Evolutionary conservation across 2,797 vertebrate species (phyloP), one percentile per base, ranked within the genome.

Genomic region (Anabas testudineus): DNA sequence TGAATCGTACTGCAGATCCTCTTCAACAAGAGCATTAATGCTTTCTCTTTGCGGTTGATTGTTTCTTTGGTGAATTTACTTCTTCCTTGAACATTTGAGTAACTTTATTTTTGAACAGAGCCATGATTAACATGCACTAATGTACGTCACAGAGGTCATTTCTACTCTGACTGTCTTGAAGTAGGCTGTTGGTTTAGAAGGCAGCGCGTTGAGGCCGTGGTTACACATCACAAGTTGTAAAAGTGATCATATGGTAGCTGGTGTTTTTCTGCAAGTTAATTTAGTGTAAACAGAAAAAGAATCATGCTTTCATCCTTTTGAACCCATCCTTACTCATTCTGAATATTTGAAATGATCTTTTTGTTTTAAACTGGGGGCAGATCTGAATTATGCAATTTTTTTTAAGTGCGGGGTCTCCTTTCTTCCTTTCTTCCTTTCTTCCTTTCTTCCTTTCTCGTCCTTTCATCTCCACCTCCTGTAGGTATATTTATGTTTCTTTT

Each of bases 401-500:
- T 77, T 76, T 24, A 62, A 54, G 45, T 54, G 32, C 81, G 65
- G 55, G 61, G 54, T 82, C 70, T 79, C n/a, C n/a, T n/a, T n/a
- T n/a, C n/a, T n/a, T n/a, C n/a, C n/a, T n/a, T n/a, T n/a, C n/a
- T n/a, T n/a, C n/a, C n/a, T n/a, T n/a, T n/a, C n/a, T n/a, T n/a
- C n/a, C n/a, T n/a, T n/a, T n/a, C n/a, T n/a, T n/a, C n/a, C n/a
- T n/a, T n/a, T n/a, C n/a, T n/a, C n/a, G n/a, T 67, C 67, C 54
- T 67, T 64, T 80, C 55, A 47, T 77, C 21, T 78, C 39, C 73
- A 70, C 75, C 76, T 70, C 69, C 62, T 82, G 71, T 82, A 74
- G 71, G 74, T 74, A 74, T 87, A 85, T 91, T 86, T 91, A 78
- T 87, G 81, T 86, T 83, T 78, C 49, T 85, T 84, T 91, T 84